phyloP scores from a whole-genome alignment of 2,113 vertebrate species.

The Sprattus sprattus region DNA sequence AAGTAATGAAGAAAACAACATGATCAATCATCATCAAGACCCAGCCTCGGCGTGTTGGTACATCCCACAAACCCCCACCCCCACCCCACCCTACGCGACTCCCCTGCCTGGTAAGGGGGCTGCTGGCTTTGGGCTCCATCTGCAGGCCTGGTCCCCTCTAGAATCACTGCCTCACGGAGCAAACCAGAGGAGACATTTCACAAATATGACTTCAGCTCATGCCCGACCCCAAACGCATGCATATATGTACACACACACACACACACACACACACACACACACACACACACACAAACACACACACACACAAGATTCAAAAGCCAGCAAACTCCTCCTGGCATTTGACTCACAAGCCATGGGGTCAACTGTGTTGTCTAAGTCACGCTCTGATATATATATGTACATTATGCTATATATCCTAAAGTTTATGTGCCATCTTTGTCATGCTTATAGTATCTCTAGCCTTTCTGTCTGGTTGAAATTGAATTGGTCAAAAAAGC shows the following conservation, averaged over 20 bases:
- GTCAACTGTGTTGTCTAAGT: not conserved
- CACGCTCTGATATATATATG: not conserved
- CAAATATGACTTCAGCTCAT: not conserved
- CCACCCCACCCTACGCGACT: not conserved
- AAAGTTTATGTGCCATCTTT: constrained; percentile 5
- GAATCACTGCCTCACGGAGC: not conserved
- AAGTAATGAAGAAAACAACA: constrained; percentile 99
- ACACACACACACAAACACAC: not conserved
- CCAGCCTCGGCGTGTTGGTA: constrained; percentile 80
- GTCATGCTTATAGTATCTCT: constrained; percentile 12
- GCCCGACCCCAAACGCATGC: constrained; percentile 10
- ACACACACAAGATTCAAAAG: constrained; percentile 1
- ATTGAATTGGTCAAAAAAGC: constrained; percentile 53
- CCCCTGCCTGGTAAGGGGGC: constrained; percentile 37
- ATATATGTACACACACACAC: not conserved
- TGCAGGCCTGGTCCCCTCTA: constrained; percentile 66
- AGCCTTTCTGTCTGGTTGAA: constrained; percentile 32
- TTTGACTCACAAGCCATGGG: not conserved
- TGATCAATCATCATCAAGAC: constrained; percentile 98
- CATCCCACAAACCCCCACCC: constrained; percentile 41
- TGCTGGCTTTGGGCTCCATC: constrained; percentile 78
- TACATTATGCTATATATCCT: not conserved
- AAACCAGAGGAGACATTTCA: not conserved
- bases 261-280: not conserved
- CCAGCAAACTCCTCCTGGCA: not conserved